Evolutionary conservation across 1,140 invertebrate species (phyloP).

Genomic region (Popillia japonica): DNA sequence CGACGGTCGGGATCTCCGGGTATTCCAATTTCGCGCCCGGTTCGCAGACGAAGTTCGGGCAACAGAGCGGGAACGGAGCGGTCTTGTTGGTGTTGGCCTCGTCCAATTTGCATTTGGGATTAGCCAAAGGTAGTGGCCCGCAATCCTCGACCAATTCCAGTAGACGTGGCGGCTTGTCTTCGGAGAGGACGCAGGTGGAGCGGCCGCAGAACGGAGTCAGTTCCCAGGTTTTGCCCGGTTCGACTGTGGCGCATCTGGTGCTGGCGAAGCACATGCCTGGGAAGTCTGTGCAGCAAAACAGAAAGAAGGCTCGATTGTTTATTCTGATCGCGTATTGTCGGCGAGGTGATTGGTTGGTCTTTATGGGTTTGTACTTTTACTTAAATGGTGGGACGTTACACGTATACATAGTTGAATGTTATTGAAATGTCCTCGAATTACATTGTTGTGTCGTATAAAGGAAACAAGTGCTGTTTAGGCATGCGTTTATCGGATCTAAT

Average conservation of each 20-base stretch:
- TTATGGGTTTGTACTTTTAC: not conserved
- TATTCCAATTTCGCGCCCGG: constrained; percentile 84
- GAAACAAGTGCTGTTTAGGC: no score
- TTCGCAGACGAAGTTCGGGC: constrained; percentile 85
- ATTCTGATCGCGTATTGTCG: not conserved
- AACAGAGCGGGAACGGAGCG: constrained; percentile 84
- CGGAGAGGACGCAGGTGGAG: constrained; percentile 81
- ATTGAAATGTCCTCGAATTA: not conserved
- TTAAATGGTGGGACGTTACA: not conserved
- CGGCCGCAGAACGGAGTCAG: constrained; percentile 86
- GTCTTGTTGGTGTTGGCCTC: constrained; percentile 88
- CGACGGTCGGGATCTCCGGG: constrained; percentile 77
- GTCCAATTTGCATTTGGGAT: constrained; percentile 86
- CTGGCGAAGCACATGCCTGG: constrained; percentile 89
- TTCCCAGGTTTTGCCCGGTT: constrained; percentile 84
- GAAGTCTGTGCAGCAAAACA: no score
- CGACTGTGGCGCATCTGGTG: constrained; percentile 85
- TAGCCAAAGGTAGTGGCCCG: constrained; percentile 82
- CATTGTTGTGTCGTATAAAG: no score
- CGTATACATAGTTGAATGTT: not conserved
- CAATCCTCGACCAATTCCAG: constrained; percentile 88
- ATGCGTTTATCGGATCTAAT: no score
- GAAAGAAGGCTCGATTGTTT: no score
- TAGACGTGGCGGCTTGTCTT: constrained; percentile 75
- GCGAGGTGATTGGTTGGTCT: not conserved